A percentile compares a stretch with the other conserved stretches of the same genome.
Evolutionary conservation across 2,113 vertebrate species (phyloP).

Genomic region (Lamprologus tigripictilis): DNA sequence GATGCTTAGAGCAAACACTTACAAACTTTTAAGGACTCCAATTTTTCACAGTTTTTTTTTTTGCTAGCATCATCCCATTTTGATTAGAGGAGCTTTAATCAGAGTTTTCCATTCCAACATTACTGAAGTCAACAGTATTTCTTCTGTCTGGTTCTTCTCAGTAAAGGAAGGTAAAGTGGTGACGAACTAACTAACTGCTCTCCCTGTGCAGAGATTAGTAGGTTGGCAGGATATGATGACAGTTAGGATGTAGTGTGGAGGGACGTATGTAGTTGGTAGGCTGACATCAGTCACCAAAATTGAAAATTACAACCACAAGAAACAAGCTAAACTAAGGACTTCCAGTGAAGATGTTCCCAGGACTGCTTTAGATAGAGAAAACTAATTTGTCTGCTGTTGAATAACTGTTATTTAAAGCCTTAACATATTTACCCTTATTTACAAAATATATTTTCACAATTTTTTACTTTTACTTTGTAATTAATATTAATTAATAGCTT

Average conservation of each 20-base stretch:
- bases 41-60: background rate
- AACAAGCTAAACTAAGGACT: background rate
- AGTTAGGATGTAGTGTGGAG: background rate
- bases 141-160: background rate
- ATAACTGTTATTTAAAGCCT: background rate
- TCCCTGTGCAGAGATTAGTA: background rate
- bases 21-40: background rate
- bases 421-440: too few species aligned
- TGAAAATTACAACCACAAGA: background rate
- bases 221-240: background rate
- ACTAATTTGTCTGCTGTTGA: background rate
- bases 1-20: background rate
- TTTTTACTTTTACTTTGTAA: background rate
- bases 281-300: background rate
- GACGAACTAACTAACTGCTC: background rate
- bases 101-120: background rate
- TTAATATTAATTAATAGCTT: background rate
- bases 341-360: too few species aligned
- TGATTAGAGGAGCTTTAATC: background rate
- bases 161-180: background rate
- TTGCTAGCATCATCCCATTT: background rate
- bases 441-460: too few species aligned
- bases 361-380: background rate
- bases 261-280: background rate
- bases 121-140: background rate